phyloP scores from a whole-genome alignment of 2,113 vertebrate species.

The Mormyrus iriodes region DNA sequence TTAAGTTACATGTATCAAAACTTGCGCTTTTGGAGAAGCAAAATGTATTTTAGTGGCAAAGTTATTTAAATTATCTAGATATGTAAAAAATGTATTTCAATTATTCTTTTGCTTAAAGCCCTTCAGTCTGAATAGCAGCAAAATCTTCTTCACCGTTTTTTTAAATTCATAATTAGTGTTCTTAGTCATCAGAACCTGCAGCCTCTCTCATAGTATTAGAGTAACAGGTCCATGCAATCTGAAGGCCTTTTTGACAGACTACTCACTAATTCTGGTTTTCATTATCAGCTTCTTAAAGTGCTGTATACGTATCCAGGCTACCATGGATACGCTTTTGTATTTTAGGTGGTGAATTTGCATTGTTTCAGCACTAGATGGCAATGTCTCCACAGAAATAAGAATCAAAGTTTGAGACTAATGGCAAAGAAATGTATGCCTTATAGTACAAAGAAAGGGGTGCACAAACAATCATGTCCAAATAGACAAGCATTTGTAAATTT shows the following conservation, averaged over 20 bases:
- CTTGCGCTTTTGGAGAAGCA: not conserved
- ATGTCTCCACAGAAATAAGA: not conserved
- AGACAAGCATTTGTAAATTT: not conserved
- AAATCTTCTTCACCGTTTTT: not conserved
- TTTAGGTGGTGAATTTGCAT: not conserved
- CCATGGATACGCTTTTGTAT: not conserved
- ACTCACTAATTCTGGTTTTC: not conserved
- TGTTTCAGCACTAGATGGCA: slow-evolving; percentile 4
- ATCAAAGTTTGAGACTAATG: not conserved
- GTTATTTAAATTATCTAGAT: not conserved
- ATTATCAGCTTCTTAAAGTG: not conserved
- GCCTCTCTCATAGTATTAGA: not conserved
- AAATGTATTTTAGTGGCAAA: not conserved
- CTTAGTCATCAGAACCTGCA: not conserved
- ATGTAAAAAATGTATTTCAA: not conserved
- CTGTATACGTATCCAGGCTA: not conserved
- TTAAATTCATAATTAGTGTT: not conserved
- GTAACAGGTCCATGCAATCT: not conserved
- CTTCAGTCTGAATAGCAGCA: not conserved
- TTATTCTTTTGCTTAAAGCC: not conserved
- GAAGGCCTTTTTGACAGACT: not conserved
- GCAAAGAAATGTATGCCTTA: not conserved
- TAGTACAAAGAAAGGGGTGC: not conserved
- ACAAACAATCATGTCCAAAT: not conserved
- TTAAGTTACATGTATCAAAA: not conserved